phyloP scores from a whole-genome alignment of 2,113 vertebrate species.

The Trogon surrucura region DNA sequence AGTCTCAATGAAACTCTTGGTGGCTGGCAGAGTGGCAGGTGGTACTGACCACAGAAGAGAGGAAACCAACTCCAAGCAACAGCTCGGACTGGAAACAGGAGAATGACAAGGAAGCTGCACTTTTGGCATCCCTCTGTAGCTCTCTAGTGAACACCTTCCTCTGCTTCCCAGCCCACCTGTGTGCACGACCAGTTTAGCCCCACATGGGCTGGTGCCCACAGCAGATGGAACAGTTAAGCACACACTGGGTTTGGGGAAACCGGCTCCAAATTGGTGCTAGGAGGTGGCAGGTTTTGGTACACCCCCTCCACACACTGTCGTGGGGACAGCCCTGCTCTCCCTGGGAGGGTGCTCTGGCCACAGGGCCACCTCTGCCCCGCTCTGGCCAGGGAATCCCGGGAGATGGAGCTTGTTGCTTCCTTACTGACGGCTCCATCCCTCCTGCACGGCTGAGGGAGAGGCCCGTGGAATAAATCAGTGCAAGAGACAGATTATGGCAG shows the following conservation, averaged over 20 bases:
- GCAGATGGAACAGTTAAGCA: background rate
- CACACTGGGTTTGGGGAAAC: fast-evolving
- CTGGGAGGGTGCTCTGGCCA: background rate
- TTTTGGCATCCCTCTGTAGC: background rate
- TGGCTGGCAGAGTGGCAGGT: background rate
- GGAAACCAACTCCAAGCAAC: background rate
- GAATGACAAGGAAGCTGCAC: background rate
- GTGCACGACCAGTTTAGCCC: fast-evolving
- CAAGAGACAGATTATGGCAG: conserved; percentile 70
- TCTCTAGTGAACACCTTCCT: background rate
- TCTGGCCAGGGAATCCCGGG: background rate
- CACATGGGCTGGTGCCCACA: fast-evolving
- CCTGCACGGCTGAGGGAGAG: conserved; percentile 33
- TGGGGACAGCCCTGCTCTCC: background rate
- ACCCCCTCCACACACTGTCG: fast-evolving
- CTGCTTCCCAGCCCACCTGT: background rate
- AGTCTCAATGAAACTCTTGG: background rate
- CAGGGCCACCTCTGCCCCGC: background rate
- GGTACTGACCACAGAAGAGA: background rate
- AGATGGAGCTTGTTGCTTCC: background rate
- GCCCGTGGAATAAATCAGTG: conserved; percentile 60
- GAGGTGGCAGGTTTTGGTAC: background rate
- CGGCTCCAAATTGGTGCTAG: fast-evolving
- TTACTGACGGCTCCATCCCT: conserved; percentile 39
- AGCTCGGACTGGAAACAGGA: background rate